Evolutionary conservation across 2,888 invertebrate genomes (phyloP), one percentile per base, ranked within the genome.

Genomic region (Plagodis pulveraria): DNA sequence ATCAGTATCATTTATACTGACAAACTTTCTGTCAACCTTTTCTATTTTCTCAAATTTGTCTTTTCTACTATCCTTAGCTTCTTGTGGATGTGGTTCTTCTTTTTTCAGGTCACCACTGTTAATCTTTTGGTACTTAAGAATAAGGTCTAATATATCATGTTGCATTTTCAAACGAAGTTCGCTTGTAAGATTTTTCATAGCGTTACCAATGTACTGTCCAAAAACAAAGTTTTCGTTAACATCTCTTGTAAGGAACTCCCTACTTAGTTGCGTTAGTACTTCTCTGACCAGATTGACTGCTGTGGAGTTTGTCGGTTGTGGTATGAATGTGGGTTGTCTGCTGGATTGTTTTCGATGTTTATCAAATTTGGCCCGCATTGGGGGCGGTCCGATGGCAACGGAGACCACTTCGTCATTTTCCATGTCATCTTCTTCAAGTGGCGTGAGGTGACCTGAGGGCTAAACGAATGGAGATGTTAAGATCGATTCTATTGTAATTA

Each of bases 181-280:
- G 9, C 67, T 72, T 5, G 87, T 86, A 1, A 92, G 56, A 63
- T 87, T 90, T 56, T 67, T 88, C 87, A 91, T 89, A 0, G 85
- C 63, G 50, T 81, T 86, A 0, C 89, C 89, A 0, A 91, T 67
- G 43, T 87, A 91, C 63, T 91, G 91, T n/a, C 91, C 91, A 36
- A 91, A 91, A 0, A 90, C 81, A n/a, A 90, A 91, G 40, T 91
- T 87, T 67, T 91, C 91, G n/a, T 78, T 86, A 0, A 90, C 81
- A 65, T 89, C 82, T 42, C 78, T 79, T 0, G 78, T 73, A 7
- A 91, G 10, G 9, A 91, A 81, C 47, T 91, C 91, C 63, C 81
- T 78, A 0, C 87, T 89, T 0, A 91, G 56, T 68, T 89, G 81
- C 1, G 76, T 61, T 0, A 91, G 65, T 0, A 91, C 65, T 8